phyloP scores from a whole-genome alignment of 2,797 vertebrate genomes.

The Hapalemur alaotrensis region DNA sequence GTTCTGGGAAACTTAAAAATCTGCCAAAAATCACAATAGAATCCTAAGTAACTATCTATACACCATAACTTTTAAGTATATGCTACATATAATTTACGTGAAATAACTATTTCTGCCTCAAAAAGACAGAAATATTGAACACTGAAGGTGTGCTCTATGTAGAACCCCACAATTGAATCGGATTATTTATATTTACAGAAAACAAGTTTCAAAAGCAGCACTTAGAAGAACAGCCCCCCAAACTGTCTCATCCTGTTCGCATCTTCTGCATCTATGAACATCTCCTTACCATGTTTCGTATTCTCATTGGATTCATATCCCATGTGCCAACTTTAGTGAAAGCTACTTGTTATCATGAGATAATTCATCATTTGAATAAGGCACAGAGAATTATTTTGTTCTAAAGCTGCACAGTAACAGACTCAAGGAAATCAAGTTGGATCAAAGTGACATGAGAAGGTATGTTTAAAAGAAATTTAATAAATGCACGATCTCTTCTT shows the following conservation, averaged over 20 bases:
- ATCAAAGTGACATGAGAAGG: background rate
- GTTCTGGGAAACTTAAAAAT: background rate
- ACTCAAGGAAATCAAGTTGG: background rate
- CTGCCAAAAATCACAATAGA: background rate
- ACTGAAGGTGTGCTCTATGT: background rate
- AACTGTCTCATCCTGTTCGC: background rate
- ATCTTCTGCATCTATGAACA: background rate
- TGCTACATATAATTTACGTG: background rate
- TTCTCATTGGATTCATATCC: background rate
- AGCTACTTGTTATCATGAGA: background rate
- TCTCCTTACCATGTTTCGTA: background rate
- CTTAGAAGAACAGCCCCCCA: background rate
- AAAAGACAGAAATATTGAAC: background rate
- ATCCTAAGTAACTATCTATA: background rate
- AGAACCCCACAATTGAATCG: background rate
- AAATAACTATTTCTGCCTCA: background rate
- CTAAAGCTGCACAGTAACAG: background rate
- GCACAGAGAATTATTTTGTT: background rate
- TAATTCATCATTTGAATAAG: background rate
- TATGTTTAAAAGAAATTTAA: background rate
- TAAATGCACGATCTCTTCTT: background rate
- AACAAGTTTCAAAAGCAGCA: background rate
- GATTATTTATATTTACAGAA: background rate
- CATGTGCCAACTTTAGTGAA: background rate
- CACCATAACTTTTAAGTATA: background rate